Conservation (phyloP, 2,113 vertebrate species). For the Salvelinus fontinalis region DNA sequence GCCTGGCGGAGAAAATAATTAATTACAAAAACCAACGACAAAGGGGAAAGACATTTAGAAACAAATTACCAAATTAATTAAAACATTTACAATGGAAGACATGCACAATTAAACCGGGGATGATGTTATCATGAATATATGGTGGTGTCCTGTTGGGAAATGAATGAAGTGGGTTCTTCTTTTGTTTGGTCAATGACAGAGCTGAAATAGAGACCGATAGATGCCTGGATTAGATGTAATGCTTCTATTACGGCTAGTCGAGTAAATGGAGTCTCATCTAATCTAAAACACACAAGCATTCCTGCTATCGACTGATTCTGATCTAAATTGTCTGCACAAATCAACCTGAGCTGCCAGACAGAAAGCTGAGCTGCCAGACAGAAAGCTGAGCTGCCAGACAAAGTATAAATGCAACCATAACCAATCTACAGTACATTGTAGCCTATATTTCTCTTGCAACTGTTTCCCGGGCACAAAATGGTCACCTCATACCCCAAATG, state of each 20-base stretch:
- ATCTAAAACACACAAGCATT: neutral
- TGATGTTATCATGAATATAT: slow-evolving; percentile 36
- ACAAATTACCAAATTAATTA: slow-evolving; percentile 63
- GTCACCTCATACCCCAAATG: too few species aligned
- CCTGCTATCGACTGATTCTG: neutral
- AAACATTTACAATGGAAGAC: slow-evolving; percentile 43
- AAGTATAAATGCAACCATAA: neutral
- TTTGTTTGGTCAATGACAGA: slow-evolving; percentile 29
- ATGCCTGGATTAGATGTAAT: neutral
- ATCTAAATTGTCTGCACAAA: neutral
- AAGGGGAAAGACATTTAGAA: slow-evolving; percentile 48
- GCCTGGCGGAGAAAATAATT: slow-evolving; percentile 31
- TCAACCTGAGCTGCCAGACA: neutral
- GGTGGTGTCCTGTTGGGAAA: slow-evolving; percentile 19
- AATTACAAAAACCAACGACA: slow-evolving; percentile 49
- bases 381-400: neutral
- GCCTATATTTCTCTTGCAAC: neutral
- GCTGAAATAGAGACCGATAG: slow-evolving; percentile 41
- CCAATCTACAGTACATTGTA: neutral
- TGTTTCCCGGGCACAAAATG: neutral
- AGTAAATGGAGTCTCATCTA: neutral
- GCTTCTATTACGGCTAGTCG: slow-evolving; percentile 3
- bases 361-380: neutral
- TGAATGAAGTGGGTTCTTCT: slow-evolving; percentile 17
- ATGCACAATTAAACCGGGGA: slow-evolving; percentile 51